Evolutionary conservation across 2,113 vertebrate species (phyloP).

Genomic region (Ochotona princeps): DNA sequence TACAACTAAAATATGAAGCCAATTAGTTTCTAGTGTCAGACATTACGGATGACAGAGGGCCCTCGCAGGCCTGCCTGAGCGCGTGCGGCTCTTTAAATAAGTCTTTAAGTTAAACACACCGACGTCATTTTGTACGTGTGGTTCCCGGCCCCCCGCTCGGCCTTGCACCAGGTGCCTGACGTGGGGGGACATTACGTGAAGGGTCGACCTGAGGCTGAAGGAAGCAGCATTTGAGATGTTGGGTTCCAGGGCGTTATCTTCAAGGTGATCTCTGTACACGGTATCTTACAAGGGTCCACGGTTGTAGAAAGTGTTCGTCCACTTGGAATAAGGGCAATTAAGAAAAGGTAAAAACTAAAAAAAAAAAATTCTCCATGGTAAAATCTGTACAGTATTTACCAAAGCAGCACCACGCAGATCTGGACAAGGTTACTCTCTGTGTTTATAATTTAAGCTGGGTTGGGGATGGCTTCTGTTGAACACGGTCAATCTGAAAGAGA

Average conservation of each 20-base stretch:
- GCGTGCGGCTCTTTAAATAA: slow-evolving; percentile 85
- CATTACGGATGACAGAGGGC: slow-evolving; percentile 82
- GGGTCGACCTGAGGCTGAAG: slow-evolving; percentile 97
- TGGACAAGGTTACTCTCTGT: slow-evolving; percentile 80
- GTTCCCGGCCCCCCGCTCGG: slow-evolving; percentile 81
- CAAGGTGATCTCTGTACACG: slow-evolving; percentile 88
- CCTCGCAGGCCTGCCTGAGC: slow-evolving; percentile 81
- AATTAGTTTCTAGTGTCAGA: slow-evolving; percentile 89
- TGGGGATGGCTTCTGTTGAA: slow-evolving; percentile 83
- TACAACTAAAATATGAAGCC: slow-evolving; percentile 85
- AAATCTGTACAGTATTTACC: slow-evolving; percentile 93
- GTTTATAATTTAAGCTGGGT: slow-evolving; percentile 84
- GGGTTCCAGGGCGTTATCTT: slow-evolving; percentile 93
- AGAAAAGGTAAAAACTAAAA: slow-evolving; percentile 91
- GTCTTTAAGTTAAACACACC: slow-evolving; percentile 88
- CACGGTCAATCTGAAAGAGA: slow-evolving; percentile 85
- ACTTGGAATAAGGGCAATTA: slow-evolving; percentile 87
- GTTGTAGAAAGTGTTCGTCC: slow-evolving; percentile 89
- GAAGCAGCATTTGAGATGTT: slow-evolving; percentile 98
- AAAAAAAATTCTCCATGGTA: slow-evolving; percentile 92
- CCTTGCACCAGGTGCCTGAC: slow-evolving; percentile 83
- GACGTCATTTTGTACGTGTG: slow-evolving; percentile 79
- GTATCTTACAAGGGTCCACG: slow-evolving; percentile 90
- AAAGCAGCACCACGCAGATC: slow-evolving; percentile 94
- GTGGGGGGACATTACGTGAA: slow-evolving; percentile 87